A percentile compares a stretch with the other conserved stretches of the same genome.
Conservation (phyloP, 2,888 invertebrate species). For the Hirtodrosophila cameraria region DNA sequence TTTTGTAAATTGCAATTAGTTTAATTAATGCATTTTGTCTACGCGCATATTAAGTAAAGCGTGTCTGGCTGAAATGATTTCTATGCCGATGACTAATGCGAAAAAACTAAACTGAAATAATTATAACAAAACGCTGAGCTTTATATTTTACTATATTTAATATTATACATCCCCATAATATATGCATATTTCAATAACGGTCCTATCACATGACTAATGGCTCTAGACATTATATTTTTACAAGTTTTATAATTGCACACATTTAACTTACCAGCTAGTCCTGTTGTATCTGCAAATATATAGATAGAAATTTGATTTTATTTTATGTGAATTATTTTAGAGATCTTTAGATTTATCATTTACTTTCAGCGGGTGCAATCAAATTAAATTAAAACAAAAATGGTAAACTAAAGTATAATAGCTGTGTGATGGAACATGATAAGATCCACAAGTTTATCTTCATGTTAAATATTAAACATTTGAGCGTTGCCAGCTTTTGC, state of each 20-base stretch:
- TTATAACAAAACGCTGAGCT: neutral
- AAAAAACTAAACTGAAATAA: neutral
- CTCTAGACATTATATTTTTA: neutral
- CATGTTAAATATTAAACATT: no score
- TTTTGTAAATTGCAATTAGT: slow-evolving; percentile 57
- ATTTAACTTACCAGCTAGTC: slow-evolving; percentile 47
- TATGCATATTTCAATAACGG: neutral
- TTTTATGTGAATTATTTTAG: neutral
- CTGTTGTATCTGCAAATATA: slow-evolving; percentile 37
- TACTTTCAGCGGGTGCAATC: neutral
- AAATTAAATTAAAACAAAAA: no score
- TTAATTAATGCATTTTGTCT: slow-evolving; percentile 70
- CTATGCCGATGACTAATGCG: slow-evolving; percentile 53
- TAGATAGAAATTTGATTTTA: neutral
- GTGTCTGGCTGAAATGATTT: slow-evolving; percentile 36
- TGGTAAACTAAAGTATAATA: no score
- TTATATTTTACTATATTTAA: no score
- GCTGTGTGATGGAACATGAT: no score
- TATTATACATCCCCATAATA: slow-evolving; percentile 5
- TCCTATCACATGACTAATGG: neutral
- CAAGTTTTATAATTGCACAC: neutral
- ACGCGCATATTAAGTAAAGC: slow-evolving; percentile 35
- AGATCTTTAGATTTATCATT: neutral
- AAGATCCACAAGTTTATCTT: no score
- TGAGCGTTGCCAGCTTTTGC: no score